Evolutionary conservation across 2,888 invertebrate genomes (phyloP), one percentile per base, ranked within the genome.

Genomic region (Dynastes maya): DNA sequence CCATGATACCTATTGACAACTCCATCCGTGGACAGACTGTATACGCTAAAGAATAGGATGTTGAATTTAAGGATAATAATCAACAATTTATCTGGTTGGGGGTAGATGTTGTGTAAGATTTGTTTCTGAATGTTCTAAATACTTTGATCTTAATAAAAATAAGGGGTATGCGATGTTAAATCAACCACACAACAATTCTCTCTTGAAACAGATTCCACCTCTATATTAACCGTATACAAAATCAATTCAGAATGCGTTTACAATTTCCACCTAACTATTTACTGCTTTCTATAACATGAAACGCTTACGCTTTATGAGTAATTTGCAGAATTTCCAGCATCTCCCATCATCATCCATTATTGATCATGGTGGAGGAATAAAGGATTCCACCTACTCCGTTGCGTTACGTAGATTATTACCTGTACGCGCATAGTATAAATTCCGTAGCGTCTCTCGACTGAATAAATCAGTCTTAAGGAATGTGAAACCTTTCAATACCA

Each of bases 401-500:
- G 45, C 27, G 63, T 63, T 58, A 22, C 22, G 22, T 58, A 58
- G 22, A 6, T 29, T 37, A 37, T 64, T 64, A 64, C 40, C 16
- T 64, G 3, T 37, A 16, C 11, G n/a, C 32, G 16, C n/a, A 37
- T 67, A 67, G 67, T 67, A 67, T 22, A 67, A 67, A 67, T 67
- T 67, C 67, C 67, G 40, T 3, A 16, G 13, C 2, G 67, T 67
- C 22, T 45, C 67, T 67, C 22, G 27, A 1, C 27, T 27, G 67
- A 67, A 67, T 67, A 67, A 67, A 67, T 67, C 45, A 51, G 45
- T 67, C 45, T 22, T 49, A 22, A 67, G 49, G 67, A 67, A 67
- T 67, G 67, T 27, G 67, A 67, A 67, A 67, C 67, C 67, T 67
- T 67, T 67, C 45, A 67, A 22, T 67, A 67, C 45, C 45, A 67